Percentiles rank a stretch among this genome's conserved stretches.
phyloP scores from a whole-genome alignment of 2,797 vertebrate species.

The Dermochelys coriacea region DNA sequence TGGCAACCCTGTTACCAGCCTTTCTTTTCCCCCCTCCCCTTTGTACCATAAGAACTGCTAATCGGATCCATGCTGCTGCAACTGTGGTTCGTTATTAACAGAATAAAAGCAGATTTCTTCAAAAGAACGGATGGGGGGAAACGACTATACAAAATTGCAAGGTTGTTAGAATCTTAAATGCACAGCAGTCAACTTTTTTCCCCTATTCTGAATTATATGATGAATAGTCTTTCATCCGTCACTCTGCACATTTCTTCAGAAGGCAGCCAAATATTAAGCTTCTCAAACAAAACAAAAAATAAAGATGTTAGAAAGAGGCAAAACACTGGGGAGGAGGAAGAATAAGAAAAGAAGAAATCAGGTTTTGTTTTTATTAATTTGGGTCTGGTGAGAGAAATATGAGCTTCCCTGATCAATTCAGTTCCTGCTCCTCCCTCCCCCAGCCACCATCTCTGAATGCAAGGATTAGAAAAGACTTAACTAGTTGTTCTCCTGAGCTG shows the following conservation, averaged over 20 bases:
- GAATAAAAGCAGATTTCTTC: constrained; percentile 87
- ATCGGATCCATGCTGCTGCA: constrained; percentile 87
- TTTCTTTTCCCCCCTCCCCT: constrained; percentile 63
- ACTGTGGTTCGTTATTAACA: constrained; percentile 85
- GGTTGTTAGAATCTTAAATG: constrained; percentile 87
- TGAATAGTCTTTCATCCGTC: constrained; percentile 86
- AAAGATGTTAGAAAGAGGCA: constrained; percentile 71
- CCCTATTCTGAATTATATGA: constrained; percentile 81
- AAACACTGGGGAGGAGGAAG: constrained; percentile 81
- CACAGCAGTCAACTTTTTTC: constrained; percentile 81
- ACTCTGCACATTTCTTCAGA: constrained; percentile 80
- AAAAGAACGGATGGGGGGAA: constrained; percentile 81
- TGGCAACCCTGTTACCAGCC: constrained; percentile 80
- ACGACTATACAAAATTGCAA: constrained; percentile 84
- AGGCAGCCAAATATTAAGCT: constrained; percentile 84
- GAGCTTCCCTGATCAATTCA: constrained; percentile 63
- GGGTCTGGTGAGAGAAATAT: constrained; percentile 73
- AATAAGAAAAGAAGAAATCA: constrained; percentile 73
- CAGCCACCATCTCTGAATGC: constrained; percentile 60
- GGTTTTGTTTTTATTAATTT: constrained; percentile 84
- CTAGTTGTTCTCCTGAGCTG: constrained; percentile 44
- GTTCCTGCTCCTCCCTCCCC: neutral
- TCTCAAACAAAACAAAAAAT: constrained; percentile 72
- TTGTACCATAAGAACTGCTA: constrained; percentile 84
- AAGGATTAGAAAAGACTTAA: constrained; percentile 59